phyloP scores from a whole-genome alignment of 2,888 invertebrate genomes.

The Uropetala carovei region DNA sequence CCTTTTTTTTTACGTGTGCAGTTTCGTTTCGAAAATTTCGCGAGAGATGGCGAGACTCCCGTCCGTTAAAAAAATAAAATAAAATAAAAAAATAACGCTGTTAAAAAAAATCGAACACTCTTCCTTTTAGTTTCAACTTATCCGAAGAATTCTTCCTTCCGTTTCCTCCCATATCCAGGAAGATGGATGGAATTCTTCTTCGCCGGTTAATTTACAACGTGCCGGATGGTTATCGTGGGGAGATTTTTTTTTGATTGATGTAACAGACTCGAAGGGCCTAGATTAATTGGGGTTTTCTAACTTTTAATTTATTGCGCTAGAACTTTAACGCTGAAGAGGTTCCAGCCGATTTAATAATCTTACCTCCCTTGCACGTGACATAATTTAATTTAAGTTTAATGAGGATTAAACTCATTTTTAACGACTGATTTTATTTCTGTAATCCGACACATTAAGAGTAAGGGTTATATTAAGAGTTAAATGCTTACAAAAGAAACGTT shows the following conservation, averaged over 20 bases:
- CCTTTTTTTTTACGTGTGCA: not conserved
- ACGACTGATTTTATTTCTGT: no score
- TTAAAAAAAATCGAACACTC: not conserved
- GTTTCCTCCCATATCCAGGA: no score
- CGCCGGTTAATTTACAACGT: not conserved
- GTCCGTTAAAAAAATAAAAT: no score
- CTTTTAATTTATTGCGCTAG: not conserved
- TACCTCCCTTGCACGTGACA: no score
- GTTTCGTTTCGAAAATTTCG: not conserved
- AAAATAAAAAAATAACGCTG: no score
- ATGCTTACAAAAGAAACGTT: no score
- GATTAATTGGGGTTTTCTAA: not conserved
- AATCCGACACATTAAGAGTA: no score
- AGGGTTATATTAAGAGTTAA: no score
- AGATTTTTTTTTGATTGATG: not conserved
- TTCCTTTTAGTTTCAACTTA: not conserved
- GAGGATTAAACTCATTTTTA: no score
- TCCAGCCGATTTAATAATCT: not conserved
- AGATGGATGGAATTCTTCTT: not conserved
- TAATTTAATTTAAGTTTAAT: no score
- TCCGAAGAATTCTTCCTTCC: not conserved
- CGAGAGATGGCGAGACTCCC: not conserved
- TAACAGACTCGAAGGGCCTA: not conserved
- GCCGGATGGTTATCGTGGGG: not conserved
- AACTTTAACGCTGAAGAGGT: not conserved